These are phyloP conservation scores for Schizothorax lantsangensis DNA, from an alignment of 2,797 vertebrate genomes.

Conservation along the genomic window DNA sequence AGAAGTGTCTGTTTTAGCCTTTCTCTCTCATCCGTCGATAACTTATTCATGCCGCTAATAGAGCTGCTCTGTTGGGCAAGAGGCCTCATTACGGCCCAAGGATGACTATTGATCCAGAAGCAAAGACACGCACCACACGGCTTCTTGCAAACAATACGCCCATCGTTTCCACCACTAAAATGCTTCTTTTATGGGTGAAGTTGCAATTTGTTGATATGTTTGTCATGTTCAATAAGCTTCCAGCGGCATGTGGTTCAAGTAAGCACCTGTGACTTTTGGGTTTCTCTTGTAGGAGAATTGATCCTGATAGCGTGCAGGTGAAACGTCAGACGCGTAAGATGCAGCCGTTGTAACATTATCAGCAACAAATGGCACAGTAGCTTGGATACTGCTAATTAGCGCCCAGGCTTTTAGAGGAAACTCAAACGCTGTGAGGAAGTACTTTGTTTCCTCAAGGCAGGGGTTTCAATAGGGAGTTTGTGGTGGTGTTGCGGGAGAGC, in stretches of 20 bases:
- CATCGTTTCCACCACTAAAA: background rate
- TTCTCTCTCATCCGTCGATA: slow-evolving; percentile 66
- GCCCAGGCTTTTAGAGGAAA: background rate
- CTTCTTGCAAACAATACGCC: background rate
- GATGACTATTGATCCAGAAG: slow-evolving; percentile 76
- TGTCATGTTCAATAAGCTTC: background rate
- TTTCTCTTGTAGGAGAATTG: background rate
- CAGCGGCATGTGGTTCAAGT: background rate
- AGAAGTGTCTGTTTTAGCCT: slow-evolving; percentile 50
- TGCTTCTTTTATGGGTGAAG: background rate
- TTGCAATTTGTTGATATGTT: background rate
- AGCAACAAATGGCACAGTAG: background rate
- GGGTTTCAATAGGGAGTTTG: background rate
- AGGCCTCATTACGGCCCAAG: slow-evolving; percentile 73
- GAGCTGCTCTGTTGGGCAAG: slow-evolving; percentile 66
- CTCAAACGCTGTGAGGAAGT: background rate
- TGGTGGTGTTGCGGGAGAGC: background rate
- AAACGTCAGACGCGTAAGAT: slow-evolving; percentile 4
- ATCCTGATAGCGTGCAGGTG: background rate
- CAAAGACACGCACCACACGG: background rate
- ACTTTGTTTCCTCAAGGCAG: background rate
- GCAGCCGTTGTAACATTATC: slow-evolving; percentile 30
- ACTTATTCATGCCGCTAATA: slow-evolving; percentile 77
- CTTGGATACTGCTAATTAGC: background rate
- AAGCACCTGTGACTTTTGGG: background rate